phyloP scores from a whole-genome alignment of 2,113 vertebrate genomes.

The Upupa epops region DNA sequence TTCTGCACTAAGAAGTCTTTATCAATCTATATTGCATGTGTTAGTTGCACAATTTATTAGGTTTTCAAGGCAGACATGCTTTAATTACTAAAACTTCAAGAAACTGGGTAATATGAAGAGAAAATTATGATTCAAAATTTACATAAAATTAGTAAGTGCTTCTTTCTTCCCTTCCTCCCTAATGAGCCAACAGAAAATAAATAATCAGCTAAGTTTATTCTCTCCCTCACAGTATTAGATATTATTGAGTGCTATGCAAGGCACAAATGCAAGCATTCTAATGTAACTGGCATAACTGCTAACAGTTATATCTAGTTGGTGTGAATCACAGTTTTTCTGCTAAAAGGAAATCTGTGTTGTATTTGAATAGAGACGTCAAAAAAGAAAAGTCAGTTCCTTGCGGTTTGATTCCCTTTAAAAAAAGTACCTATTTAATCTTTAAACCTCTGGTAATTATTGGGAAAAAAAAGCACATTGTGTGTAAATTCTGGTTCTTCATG shows the following conservation, averaged over 20 bases:
- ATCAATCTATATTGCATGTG: background rate
- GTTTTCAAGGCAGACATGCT: background rate
- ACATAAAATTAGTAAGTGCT: background rate
- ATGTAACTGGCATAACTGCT: background rate
- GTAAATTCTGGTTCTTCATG: background rate
- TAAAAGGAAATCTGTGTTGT: background rate
- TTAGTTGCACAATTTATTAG: background rate
- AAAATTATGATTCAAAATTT: background rate
- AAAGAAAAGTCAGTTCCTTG: background rate
- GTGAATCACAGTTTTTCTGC: slow-evolving; percentile 6
- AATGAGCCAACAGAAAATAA: background rate
- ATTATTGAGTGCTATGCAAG: slow-evolving; percentile 1
- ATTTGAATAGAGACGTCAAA: background rate
- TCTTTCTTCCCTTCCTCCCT: background rate
- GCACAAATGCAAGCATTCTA: background rate
- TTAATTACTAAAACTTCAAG: background rate
- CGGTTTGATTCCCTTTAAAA: background rate
- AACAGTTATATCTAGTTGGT: background rate
- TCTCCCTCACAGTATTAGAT: background rate
- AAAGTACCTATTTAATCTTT: background rate
- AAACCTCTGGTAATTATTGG: background rate
- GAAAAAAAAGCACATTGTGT: background rate
- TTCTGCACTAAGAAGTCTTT: background rate
- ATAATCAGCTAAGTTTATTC: background rate
- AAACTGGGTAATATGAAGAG: background rate